A percentile compares a stretch with the other conserved stretches of the same genome.
Conservation (phyloP, 2,113 vertebrate genomes). For the Nicator chloris region DNA sequence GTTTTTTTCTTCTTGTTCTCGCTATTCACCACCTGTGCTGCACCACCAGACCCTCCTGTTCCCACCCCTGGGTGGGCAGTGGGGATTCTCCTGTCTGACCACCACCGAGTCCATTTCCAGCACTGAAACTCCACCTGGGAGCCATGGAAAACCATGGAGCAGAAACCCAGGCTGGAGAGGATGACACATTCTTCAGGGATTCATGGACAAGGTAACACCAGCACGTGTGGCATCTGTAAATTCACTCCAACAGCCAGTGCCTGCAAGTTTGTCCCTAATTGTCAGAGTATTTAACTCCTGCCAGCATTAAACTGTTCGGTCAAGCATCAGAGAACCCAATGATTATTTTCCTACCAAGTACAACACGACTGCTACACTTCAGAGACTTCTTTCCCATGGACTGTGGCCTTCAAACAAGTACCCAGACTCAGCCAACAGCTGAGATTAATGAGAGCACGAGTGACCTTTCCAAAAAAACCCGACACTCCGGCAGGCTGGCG, state of each 20-base stretch:
- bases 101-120: neutral
- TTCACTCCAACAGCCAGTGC: accelerated
- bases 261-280: neutral
- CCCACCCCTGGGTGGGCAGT: neutral
- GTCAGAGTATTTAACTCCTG: neutral
- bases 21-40: neutral
- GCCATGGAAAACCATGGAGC: neutral
- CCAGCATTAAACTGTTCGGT: neutral
- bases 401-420: neutral
- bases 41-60: neutral
- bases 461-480: neutral
- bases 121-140: neutral
- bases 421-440: neutral
- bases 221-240: neutral
- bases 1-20: neutral
- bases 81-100: neutral
- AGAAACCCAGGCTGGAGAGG: neutral
- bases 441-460: neutral
- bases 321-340: neutral
- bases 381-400: neutral
- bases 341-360: neutral
- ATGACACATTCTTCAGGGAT: neutral
- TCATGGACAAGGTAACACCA: neutral
- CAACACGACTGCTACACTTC: neutral
- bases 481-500: neutral